These are phyloP conservation scores for Auanema freiburgensis DNA, from an alignment of 2,888 invertebrate genomes.

Conservation along the genomic window DNA sequence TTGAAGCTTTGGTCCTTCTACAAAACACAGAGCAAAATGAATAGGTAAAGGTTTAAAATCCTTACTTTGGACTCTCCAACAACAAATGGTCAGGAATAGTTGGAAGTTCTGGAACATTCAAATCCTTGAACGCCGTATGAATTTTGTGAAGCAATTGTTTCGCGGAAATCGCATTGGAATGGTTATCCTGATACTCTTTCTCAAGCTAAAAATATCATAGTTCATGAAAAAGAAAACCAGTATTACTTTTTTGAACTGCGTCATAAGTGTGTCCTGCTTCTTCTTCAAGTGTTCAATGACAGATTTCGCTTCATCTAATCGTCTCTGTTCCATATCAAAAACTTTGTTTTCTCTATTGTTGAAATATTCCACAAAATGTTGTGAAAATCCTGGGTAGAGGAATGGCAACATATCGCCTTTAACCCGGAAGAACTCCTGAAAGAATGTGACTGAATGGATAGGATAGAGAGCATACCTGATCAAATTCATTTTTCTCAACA, in stretches of 20 bases:
- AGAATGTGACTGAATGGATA: neutral
- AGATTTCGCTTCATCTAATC: slow-evolving; percentile 22
- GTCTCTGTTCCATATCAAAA: slow-evolving; percentile 39
- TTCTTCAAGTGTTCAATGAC: slow-evolving; percentile 22
- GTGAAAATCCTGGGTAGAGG: slow-evolving; percentile 32
- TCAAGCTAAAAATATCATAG: neutral
- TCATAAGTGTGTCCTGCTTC: slow-evolving; percentile 13
- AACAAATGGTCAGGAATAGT: neutral
- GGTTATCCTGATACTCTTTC: neutral
- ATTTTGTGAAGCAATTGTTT: no score
- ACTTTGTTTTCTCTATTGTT: slow-evolving; percentile 41
- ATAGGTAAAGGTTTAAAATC: neutral
- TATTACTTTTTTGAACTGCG: slow-evolving; percentile 17
- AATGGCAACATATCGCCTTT: slow-evolving; percentile 10
- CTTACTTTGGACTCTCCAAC: neutral
- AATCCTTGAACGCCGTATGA: neutral
- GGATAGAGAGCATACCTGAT: slow-evolving; percentile 2
- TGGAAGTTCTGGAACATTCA: neutral
- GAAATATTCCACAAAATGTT: slow-evolving; percentile 42
- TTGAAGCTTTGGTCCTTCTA: neutral
- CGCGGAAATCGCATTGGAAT: no score
- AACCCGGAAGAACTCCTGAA: slow-evolving; percentile 9
- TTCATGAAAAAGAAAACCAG: neutral
- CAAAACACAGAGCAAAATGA: neutral
- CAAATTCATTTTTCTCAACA: slow-evolving; percentile 5